phyloP scores from a whole-genome alignment of 1,140 invertebrate species.

The Trissolcus basalis region DNA sequence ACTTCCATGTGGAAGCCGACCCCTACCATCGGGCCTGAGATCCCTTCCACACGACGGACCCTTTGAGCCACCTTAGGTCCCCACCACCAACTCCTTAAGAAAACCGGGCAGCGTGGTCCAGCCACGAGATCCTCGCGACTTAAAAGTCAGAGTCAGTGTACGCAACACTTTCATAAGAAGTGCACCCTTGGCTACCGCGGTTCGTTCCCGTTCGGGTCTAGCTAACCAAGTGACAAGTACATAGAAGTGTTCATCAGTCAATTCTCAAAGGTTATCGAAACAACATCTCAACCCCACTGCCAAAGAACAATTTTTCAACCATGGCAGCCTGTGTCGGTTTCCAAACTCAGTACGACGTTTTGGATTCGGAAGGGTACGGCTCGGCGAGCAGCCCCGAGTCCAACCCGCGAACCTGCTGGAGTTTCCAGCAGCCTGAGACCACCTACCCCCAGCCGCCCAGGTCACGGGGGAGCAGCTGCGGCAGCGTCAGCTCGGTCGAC shows the following conservation, averaged over 20 bases:
- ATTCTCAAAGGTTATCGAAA: too few species aligned
- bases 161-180: constrained; percentile 69
- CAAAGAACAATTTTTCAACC: constrained; percentile 1
- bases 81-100: constrained; percentile 65
- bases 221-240: constrained; percentile 25
- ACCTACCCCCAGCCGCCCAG: constrained; percentile 68
- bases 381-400: constrained; percentile 73
- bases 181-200: constrained; percentile 45
- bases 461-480: constrained; percentile 71
- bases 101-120: constrained; percentile 74
- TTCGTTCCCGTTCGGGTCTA: constrained; percentile 4
- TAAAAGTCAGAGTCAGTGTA: constrained; percentile 71
- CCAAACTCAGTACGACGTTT: constrained; percentile 68
- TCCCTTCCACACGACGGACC: constrained; percentile 63
- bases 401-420: constrained; percentile 63
- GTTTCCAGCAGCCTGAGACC: constrained; percentile 60
- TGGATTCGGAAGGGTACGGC: constrained; percentile 72
- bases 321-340: constrained; percentile 70
- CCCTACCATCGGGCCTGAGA: constrained; percentile 62
- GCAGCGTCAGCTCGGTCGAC: constrained; percentile 68
- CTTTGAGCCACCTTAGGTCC: constrained; percentile 53
- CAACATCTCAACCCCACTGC: not conserved
- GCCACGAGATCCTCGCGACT: constrained; percentile 69
- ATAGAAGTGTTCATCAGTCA: constrained; percentile 1
- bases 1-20: constrained; percentile 63